Percentiles rank a stretch among this genome's conserved stretches.
phyloP scores from a whole-genome alignment of 2,888 invertebrate species.

The Odontocerum albicorne region DNA sequence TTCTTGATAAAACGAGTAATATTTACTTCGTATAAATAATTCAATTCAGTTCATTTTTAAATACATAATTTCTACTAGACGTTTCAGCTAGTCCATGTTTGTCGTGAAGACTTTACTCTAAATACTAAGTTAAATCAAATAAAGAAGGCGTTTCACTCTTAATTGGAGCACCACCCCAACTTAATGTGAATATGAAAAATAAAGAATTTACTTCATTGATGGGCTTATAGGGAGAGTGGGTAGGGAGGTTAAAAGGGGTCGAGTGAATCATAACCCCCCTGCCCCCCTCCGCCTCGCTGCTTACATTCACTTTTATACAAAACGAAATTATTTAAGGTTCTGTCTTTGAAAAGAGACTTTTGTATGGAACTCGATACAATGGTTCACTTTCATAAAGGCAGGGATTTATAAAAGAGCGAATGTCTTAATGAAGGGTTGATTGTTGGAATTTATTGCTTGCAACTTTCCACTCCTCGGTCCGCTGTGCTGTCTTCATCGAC shows the following conservation, averaged over 20 bases:
- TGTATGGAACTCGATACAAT: slow-evolving; percentile 21
- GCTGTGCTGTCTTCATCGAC: neutral
- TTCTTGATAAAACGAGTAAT: too few species aligned
- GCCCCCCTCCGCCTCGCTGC: neutral
- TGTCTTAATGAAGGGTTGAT: slow-evolving; percentile 26
- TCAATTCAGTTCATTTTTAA: too few species aligned
- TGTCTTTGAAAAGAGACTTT: slow-evolving; percentile 25
- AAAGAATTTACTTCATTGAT: too few species aligned
- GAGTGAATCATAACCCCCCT: neutral
- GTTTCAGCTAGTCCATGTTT: too few species aligned
- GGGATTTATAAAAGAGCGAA: slow-evolving; percentile 21
- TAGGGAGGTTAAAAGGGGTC: neutral
- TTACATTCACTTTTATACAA: slow-evolving; percentile 16
- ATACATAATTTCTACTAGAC: too few species aligned
- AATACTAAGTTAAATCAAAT: too few species aligned
- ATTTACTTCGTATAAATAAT: too few species aligned
- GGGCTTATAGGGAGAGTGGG: too few species aligned
- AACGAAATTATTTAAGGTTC: slow-evolving; percentile 23
- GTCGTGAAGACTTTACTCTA: too few species aligned
- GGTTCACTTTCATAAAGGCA: slow-evolving; percentile 17
- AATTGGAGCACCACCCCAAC: too few species aligned
- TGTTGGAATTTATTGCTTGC: slow-evolving; percentile 18
- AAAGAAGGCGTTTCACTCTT: too few species aligned
- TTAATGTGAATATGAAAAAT: too few species aligned
- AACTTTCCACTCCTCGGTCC: slow-evolving; percentile 7